phyloP scores from a whole-genome alignment of 1,140 invertebrate species.

The Caenorhabditis tropicalis region DNA sequence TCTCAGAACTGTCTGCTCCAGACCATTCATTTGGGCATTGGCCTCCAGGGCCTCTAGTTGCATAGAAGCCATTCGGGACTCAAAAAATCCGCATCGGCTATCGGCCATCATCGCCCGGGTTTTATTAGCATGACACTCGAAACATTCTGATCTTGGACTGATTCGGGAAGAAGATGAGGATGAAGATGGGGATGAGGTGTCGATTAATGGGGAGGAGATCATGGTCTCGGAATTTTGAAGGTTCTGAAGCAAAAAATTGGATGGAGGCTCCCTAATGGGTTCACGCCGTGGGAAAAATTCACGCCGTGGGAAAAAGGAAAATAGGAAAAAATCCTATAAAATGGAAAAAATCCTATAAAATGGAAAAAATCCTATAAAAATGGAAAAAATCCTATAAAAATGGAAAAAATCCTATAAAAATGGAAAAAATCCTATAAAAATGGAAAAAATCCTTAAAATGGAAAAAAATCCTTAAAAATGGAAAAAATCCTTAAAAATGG shows the following conservation, averaged over 20 bases:
- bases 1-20: background rate
- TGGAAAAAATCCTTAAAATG: too few species aligned
- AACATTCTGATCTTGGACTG: background rate
- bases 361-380: too few species aligned
- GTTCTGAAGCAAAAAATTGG: background rate
- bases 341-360: too few species aligned
- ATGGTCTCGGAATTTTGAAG: background rate
- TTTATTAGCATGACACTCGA: background rate
- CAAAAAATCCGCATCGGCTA: background rate
- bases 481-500: too few species aligned
- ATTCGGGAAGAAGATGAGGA: slow-evolving; percentile 2
- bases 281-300: too few species aligned
- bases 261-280: too few species aligned
- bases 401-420: too few species aligned
- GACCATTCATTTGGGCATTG: background rate
- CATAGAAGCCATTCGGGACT: background rate
- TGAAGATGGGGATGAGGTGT: background rate
- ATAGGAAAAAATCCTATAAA: too few species aligned
- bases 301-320: too few species aligned
- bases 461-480: too few species aligned
- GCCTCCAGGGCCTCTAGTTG: background rate
- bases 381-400: too few species aligned
- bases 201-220: background rate
- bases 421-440: too few species aligned
- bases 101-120: background rate